phyloP scores from a whole-genome alignment of 2,888 invertebrate species.

The Hydriomena furcata region DNA sequence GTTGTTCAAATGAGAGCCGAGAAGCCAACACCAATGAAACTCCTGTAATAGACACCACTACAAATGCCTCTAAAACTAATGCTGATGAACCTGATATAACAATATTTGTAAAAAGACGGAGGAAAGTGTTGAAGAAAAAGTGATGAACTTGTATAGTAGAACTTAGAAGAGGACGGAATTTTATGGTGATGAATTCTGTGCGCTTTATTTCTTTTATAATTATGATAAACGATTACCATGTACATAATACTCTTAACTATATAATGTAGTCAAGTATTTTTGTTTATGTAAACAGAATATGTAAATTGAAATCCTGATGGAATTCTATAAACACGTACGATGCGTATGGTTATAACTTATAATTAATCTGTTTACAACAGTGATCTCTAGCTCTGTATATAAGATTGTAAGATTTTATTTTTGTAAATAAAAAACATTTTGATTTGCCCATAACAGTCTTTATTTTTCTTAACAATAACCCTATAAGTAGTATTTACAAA shows the following conservation, averaged over 20 bases:
- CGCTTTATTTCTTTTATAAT: too few species aligned
- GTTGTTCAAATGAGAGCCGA: constrained; percentile 35
- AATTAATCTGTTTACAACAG: neutral
- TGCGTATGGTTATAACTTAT: too few species aligned
- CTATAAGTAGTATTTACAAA: constrained; percentile 46
- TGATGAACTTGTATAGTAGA: constrained; percentile 15
- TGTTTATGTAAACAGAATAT: constrained; percentile 3
- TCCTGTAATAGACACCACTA: constrained; percentile 31
- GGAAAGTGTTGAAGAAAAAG: constrained; percentile 53
- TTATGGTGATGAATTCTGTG: neutral
- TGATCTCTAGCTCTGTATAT: neutral
- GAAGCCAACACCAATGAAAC: constrained; percentile 25
- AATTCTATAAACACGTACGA: neutral
- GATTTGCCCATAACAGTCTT: constrained; percentile 77
- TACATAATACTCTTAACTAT: too few species aligned
- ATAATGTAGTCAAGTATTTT: neutral
- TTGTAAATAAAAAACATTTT: constrained; percentile 38
- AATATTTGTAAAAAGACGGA: constrained; percentile 65
- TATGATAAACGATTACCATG: too few species aligned
- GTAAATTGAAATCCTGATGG: neutral
- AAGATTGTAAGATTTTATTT: neutral
- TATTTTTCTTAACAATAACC: constrained; percentile 64
- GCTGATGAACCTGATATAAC: constrained; percentile 66
- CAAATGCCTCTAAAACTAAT: constrained; percentile 36
- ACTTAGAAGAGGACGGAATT: too few species aligned